These are phyloP conservation scores for Cylas formicarius DNA, from an alignment of 1,140 invertebrate species.

Conservation along the genomic window DNA sequence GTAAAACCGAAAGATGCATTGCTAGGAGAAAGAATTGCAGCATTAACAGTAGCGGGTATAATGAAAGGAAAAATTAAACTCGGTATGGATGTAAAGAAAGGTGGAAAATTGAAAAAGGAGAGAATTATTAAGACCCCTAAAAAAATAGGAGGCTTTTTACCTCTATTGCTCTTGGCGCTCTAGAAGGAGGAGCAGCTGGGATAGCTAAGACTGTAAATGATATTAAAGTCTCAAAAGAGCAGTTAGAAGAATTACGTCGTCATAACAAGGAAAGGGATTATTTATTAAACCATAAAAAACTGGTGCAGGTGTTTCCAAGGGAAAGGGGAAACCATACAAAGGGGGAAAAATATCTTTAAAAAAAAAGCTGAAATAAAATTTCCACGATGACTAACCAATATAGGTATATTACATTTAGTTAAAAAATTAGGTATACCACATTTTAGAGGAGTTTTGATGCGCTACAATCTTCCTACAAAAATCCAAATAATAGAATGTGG, in stretches of 20 bases:
- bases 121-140: slow-evolving; percentile 5
- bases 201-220: slow-evolving; percentile 13
- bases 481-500: slow-evolving; percentile 30
- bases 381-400: slow-evolving; percentile 23
- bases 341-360: too few species aligned
- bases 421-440: slow-evolving; percentile 25
- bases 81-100: slow-evolving; percentile 27
- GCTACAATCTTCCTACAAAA: slow-evolving; percentile 30
- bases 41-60: slow-evolving; percentile 26
- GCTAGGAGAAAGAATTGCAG: slow-evolving; percentile 32
- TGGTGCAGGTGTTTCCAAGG: too few species aligned
- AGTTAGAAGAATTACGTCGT: too few species aligned
- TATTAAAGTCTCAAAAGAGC: too few species aligned
- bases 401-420: slow-evolving; percentile 26
- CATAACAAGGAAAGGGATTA: too few species aligned
- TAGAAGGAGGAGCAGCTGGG: slow-evolving; percentile 10
- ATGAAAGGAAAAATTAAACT: slow-evolving; percentile 38
- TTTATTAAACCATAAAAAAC: too few species aligned
- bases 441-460: slow-evolving; percentile 39
- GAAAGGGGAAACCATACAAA: too few species aligned
- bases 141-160: slow-evolving; percentile 4
- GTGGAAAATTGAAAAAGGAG: too few species aligned
- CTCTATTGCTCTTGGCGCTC: slow-evolving; percentile 7
- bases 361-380: too few species aligned
- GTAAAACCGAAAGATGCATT: slow-evolving; percentile 35